A percentile compares a stretch with the other conserved stretches of the same genome.
Evolutionary conservation across 2,113 vertebrate genomes (phyloP).

Genomic region (Dolichallabes microphthalmus): DNA sequence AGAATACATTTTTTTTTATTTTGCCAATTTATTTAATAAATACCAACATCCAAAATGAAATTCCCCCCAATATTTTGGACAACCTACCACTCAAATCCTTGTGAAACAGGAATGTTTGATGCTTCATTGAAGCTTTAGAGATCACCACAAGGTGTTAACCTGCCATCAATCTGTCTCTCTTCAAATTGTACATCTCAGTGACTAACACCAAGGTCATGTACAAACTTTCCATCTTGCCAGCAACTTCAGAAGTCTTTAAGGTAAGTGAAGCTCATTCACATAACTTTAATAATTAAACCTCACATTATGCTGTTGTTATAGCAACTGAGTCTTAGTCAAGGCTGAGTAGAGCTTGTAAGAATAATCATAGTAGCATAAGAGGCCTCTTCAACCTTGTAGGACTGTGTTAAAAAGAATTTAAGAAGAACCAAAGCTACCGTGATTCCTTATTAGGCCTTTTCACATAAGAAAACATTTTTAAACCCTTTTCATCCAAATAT

Average conservation of each 20-base stretch:
- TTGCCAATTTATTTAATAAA: neutral
- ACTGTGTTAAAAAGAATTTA: neutral
- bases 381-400: neutral
- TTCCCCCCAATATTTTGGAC: neutral
- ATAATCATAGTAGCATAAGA: neutral
- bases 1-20: neutral
- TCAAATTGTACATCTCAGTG: neutral
- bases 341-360: neutral
- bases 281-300: conserved; percentile 26
- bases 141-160: neutral
- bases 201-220: conserved; percentile 6
- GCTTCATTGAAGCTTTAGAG: neutral
- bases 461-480: neutral
- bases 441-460: neutral
- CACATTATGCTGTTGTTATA: conserved; percentile 4
- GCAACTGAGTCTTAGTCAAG: conserved; percentile 21
- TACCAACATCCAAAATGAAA: neutral
- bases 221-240: neutral
- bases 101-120: neutral
- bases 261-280: conserved; percentile 20
- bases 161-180: neutral
- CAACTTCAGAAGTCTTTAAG: neutral
- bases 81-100: neutral
- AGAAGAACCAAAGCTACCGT: neutral
- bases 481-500: neutral